Base-by-base conservation (phyloP, 2,797 vertebrate genomes). In the Enoplosus armatus region DNA sequence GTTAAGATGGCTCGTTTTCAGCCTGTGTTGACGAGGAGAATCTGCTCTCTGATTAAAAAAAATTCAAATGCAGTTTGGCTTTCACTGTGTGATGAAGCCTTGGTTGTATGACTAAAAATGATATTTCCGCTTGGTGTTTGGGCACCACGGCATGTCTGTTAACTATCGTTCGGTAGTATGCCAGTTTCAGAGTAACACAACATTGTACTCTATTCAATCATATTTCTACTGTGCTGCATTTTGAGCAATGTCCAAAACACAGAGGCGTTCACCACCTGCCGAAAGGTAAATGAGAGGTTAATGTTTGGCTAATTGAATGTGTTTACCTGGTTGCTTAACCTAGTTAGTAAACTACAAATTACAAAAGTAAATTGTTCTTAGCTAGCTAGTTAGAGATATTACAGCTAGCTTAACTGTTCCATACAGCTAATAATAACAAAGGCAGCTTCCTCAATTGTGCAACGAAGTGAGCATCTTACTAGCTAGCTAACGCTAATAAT, bases 131-230 rank as follows among this genome's bases (percentile, higher is more conserved):
- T 69, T 82, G 1, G 48, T 78, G 48, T 68, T 72, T 2, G 43
- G 69, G 68, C 72, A 77, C 67, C 73, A 79, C 43, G 53, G 58
- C 87, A 85, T 89, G 53, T 74, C 70, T 74, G 33, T 72, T 18
- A 50, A 27, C 18, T 55, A 1, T 0, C 11, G 37, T 24, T 16
- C 65, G 59, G 51, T 29, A 39, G 16, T 59, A 4, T 20, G 16
- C n/a, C 4, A 24, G 54, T 41, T 55, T 80, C 56, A 59, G 31
- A 33, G 53, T 31, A 55, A 63, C 39, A 14, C 8, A 50, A 22
- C 55, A 58, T 41, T 58, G 41, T 10, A 24, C n/a, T 77, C 20
- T 39, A 27, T 16, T 61, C 26, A 27, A 26, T 43, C 22, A 48
- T 26, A 15, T 20, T 35, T n/a, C 31, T n/a, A 41, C 15, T 62